Evolutionary conservation across 2,888 invertebrate species (phyloP).

Genomic region (Ernsta delagoae): DNA sequence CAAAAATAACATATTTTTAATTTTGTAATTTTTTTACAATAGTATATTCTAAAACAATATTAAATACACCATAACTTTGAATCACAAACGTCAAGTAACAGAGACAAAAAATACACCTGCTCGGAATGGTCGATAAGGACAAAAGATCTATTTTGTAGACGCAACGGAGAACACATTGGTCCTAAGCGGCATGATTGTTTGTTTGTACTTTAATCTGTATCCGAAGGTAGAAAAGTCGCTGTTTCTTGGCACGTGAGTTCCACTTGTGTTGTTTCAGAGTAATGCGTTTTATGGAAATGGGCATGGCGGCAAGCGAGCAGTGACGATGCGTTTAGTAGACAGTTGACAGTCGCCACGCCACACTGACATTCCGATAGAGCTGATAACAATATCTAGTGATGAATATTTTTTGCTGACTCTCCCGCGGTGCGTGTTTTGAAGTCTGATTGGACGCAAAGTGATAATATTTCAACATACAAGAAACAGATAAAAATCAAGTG

Average conservation of each 20-base stretch:
- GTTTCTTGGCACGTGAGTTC: conserved; percentile 42
- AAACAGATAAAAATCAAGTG: conserved; percentile 28
- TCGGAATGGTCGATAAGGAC: conserved; percentile 47
- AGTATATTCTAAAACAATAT: neutral
- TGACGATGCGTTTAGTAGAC: conserved; percentile 84
- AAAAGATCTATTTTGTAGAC: conserved; percentile 64
- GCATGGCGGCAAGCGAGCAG: conserved; percentile 81
- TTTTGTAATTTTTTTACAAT: neutral
- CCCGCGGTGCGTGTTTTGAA: conserved; percentile 55
- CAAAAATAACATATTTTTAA: neutral
- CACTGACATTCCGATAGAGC: conserved; percentile 83
- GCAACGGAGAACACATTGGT: conserved; percentile 37
- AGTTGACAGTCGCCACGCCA: conserved; percentile 84
- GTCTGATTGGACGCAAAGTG: conserved; percentile 41
- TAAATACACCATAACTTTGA: conserved; percentile 36
- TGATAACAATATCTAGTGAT: conserved; percentile 79
- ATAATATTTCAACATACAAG: conserved; percentile 14
- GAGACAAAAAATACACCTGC: conserved; percentile 55
- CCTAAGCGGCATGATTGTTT: conserved; percentile 46
- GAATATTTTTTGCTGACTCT: conserved; percentile 71
- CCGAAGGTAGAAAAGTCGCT: conserved; percentile 34
- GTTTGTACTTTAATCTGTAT: conserved; percentile 44
- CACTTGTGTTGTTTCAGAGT: conserved; percentile 48
- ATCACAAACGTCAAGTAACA: conserved; percentile 49
- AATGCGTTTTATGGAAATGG: conserved; percentile 65